phyloP scores from a whole-genome alignment of 2,113 vertebrate species.

The Tragelaphus strepsiceros region DNA sequence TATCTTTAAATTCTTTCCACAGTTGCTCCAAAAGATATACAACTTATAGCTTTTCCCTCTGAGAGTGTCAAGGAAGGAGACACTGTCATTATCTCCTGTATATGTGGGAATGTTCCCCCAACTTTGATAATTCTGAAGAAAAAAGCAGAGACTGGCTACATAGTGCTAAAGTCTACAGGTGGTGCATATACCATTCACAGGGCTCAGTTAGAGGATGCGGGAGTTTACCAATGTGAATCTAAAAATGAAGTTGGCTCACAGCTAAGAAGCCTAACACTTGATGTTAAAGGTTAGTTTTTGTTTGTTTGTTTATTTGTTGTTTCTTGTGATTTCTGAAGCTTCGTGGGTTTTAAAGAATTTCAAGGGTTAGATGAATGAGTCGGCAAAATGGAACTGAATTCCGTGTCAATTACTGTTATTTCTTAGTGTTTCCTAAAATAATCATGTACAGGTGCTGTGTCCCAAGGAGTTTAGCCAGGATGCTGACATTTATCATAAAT shows the following conservation, averaged over 20 bases:
- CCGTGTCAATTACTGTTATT: neutral
- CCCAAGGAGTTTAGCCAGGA: neutral
- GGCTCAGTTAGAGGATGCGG: conserved; percentile 60
- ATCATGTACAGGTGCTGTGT: conserved; percentile 24
- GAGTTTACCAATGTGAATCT: conserved; percentile 69
- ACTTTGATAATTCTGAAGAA: conserved; percentile 75
- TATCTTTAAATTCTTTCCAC: conserved; percentile 51
- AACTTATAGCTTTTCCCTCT: conserved; percentile 74
- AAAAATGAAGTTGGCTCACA: conserved; percentile 62
- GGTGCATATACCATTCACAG: conserved; percentile 53
- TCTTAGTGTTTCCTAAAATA: conserved; percentile 39
- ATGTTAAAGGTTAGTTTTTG: conserved; percentile 39
- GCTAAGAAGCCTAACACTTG: conserved; percentile 43
- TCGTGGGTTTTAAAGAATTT: neutral
- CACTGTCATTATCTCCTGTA: conserved; percentile 70
- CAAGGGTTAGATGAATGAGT: neutral
- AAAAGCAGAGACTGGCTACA: conserved; percentile 53
- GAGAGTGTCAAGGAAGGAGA: conserved; percentile 72
- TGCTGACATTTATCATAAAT: conserved; percentile 16
- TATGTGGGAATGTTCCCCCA: conserved; percentile 60
- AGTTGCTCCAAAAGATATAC: conserved; percentile 78
- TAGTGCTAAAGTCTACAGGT: conserved; percentile 53
- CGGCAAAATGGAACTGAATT: neutral
- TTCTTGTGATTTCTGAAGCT: neutral
- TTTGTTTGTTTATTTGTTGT: neutral